Base-by-base conservation (phyloP, 2,113 vertebrate species). In the Saimiri boliviensis region DNA sequence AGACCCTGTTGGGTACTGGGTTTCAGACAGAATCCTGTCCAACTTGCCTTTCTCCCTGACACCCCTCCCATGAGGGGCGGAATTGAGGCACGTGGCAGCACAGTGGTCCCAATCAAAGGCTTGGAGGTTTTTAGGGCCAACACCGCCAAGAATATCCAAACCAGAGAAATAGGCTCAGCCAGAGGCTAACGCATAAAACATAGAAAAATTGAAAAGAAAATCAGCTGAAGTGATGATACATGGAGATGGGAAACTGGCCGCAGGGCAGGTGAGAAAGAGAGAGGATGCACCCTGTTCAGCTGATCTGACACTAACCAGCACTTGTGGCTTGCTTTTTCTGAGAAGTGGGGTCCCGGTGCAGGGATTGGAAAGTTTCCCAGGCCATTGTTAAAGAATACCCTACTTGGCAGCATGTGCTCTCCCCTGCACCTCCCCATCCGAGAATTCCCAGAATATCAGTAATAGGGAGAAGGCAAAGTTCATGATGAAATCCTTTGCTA, bases 201-300 rank as follows among this genome's bases (percentile, higher is more conserved):
- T 42, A 82, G 58, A 49, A 54, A 60, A 60, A 20, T 16, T 30
- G 52, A 89, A 45, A 35, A 79, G 63, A 88, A 30, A 45, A 45
- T 63, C 66, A 37, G 6, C 21, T n/a, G 1, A 60, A 40, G 25
- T 58, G 20, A 23, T 1, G 1, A 8, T 10, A 52, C 20, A 0
- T 32, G 9, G 23, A 82, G 23, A 35, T 82, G 32, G 80, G 42
- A 49, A 82, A 23, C 17, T n/a, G 73, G 35, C 23, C 4, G 8
- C 83, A 27, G 52, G 40, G 25, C 45, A 8, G 23, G 5, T 45
- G 37, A 47, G 30, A 37, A n/a, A 47, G n/a, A 19, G 27, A 45
- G 17, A 37, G 37, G 27, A 25, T 3, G 3, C 40, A 0, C 11
- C 89, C 60, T 35, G 27, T 27, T 25, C 14, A 0, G 0, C 20